These are phyloP conservation scores for Tetrao urogallus DNA, from an alignment of 2,113 vertebrate genomes.

Conservation along the genomic window DNA sequence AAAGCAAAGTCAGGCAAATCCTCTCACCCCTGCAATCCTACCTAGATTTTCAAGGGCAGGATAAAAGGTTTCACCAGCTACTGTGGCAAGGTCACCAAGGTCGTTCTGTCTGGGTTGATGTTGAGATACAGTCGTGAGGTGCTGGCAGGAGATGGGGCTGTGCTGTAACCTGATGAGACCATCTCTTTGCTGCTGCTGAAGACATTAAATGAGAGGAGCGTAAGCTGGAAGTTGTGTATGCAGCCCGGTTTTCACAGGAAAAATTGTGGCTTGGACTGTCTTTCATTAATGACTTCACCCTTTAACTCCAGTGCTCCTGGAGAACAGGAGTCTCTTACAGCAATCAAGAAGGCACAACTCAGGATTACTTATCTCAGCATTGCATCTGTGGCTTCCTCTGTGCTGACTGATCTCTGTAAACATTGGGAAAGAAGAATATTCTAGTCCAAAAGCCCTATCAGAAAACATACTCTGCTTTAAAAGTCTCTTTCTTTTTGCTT, in stretches of 20 bases:
- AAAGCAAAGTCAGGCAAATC: constrained; percentile 32
- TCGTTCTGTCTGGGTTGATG: background rate
- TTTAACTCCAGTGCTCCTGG: constrained; percentile 11
- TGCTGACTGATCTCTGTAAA: background rate
- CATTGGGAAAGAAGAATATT: background rate
- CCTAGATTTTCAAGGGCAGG: constrained; percentile 21
- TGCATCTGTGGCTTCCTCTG: background rate
- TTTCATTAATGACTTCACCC: constrained; percentile 15
- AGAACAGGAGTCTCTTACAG: background rate
- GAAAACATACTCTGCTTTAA: background rate
- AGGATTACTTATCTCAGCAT: background rate
- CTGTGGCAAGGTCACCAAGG: background rate
- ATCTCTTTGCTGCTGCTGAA: background rate
- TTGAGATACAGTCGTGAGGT: background rate
- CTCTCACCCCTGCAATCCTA: background rate
- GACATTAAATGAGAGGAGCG: background rate
- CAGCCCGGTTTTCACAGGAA: background rate
- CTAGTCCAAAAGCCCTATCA: background rate
- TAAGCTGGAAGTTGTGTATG: background rate
- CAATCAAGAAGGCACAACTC: background rate
- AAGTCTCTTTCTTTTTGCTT: background rate
- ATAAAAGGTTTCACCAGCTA: background rate
- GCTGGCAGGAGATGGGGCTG: background rate
- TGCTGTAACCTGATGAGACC: background rate
- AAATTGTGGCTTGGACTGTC: constrained; percentile 21